Percentiles rank a stretch among this genome's conserved stretches.
phyloP scores from a whole-genome alignment of 2,113 vertebrate species.

The Poecilia latipinna region DNA sequence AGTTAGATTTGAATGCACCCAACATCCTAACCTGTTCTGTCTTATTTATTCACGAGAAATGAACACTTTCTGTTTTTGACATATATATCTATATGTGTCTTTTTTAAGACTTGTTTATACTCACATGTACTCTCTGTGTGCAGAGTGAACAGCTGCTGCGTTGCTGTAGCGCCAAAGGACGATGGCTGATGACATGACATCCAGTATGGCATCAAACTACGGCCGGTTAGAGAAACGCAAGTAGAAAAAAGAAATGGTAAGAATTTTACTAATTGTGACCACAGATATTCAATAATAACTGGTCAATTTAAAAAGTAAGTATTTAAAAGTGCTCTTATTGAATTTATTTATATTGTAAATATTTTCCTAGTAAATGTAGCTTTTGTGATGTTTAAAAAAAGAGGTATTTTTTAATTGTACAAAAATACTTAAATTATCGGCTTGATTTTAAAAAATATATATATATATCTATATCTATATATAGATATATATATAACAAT shows the following conservation, averaged over 20 bases:
- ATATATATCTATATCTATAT: too few species aligned
- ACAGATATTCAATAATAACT: not conserved
- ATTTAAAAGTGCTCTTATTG: not conserved
- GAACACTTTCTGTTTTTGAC: too few species aligned
- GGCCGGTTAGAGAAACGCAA: constrained; percentile 17
- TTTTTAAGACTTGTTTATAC: constrained; percentile 62
- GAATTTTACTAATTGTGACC: not conserved
- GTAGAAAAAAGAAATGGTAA: not conserved
- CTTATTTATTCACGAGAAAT: too few species aligned
- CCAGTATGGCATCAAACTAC: constrained; percentile 95
- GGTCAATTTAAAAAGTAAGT: not conserved
- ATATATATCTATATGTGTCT: too few species aligned
- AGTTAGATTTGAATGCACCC: not conserved
- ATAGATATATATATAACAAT: too few species aligned
- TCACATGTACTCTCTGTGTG: constrained; percentile 97
- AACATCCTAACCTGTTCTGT: too few species aligned
- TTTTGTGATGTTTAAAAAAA: too few species aligned
- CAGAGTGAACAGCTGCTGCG: constrained; percentile 95
- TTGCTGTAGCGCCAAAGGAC: constrained; percentile 99
- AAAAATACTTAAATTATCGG: too few species aligned
- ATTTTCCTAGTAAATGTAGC: too few species aligned
- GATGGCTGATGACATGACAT: constrained; percentile 94
- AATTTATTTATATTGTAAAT: too few species aligned
- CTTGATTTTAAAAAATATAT: too few species aligned
- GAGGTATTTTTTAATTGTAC: too few species aligned